These are phyloP conservation scores for Ageneiosus marmoratus DNA, from an alignment of 2,113 vertebrate genomes.

Conservation along the genomic window DNA sequence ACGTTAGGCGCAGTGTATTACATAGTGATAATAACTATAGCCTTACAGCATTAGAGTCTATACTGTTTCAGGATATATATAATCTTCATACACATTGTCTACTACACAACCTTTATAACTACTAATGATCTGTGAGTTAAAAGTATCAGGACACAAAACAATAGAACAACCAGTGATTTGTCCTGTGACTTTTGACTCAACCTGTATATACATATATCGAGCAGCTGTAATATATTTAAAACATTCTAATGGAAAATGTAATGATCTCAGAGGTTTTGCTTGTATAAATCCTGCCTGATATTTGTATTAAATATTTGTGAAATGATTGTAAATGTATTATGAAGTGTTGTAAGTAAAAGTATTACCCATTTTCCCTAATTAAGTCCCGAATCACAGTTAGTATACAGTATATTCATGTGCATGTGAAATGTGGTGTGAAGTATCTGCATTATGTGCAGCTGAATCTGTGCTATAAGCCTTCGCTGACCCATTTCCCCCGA, in stretches of 20 bases:
- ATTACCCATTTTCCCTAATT: not conserved
- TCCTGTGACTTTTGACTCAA: too few relatives aligned
- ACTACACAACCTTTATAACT: not conserved
- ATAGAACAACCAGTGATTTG: too few relatives aligned
- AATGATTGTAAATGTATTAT: not conserved
- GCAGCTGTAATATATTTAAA: not conserved
- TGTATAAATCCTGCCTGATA: not conserved
- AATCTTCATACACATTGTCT: too few relatives aligned
- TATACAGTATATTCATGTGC: not conserved
- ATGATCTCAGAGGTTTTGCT: not conserved
- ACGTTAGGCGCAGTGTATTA: not conserved
- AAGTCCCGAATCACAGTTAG: not conserved
- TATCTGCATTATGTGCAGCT: not conserved
- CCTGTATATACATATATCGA: too few relatives aligned
- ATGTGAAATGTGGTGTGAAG: not conserved
- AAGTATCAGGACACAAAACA: too few relatives aligned
- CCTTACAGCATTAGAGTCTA: not conserved
- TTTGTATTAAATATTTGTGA: not conserved
- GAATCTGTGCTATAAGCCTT: slow-evolving; percentile 42
- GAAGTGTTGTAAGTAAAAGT: not conserved
- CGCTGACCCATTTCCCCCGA: slow-evolving; percentile 47
- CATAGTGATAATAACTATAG: not conserved
- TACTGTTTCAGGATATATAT: too few relatives aligned
- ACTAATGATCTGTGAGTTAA: not conserved
- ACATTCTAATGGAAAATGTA: not conserved